Evolutionary conservation across 2,113 vertebrate species (phyloP), one percentile per base, ranked within the genome.

Genomic region (Crocuta crocuta): DNA sequence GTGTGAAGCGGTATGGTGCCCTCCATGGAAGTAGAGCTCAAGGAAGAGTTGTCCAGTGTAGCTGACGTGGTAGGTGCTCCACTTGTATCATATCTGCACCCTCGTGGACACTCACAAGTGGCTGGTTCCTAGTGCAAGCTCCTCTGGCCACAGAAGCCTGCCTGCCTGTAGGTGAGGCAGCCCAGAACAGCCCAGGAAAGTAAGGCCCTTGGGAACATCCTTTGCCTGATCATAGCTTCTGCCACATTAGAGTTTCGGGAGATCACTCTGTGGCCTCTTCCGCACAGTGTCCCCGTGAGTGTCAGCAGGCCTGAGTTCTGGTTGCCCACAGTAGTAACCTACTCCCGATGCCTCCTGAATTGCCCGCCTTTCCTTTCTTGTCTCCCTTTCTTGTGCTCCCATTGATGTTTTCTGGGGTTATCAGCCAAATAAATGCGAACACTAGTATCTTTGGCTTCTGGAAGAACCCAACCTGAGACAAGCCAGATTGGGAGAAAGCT

Each of bases 31-130:
- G 8, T 5, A 50, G 70, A 65, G 23, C 50, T 53, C 7, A 5
- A 61, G 80, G 68, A n/a, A 3, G 10, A 86, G 48, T 2, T 0
- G 0, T 0, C 1, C 1, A 16, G 17, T 23, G 9, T 7, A 21
- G 11, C 8, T 13, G 16, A 15, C 5, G 8, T 0, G 39, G 16
- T 4, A 2, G 31, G 21, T 71, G 6, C 9, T 28, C 35, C 39
- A 21, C 33, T 3, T 0, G 0, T 4, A 1, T 15, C 43, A 2
- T 12, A 15, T 26, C 43, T 4, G 11, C 1, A 2, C n/a, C 33
- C 73, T 43, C 23, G 39, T 26, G 10, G 10, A 19, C 4, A 16
- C 53, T 79, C 45, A 11, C 17, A 8, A 2, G 39, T 43, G 5
- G 74, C 7, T 2, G 12, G 3, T 4, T 61, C n/a, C 66, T 35